Evolutionary conservation across 2,888 invertebrate genomes (phyloP), one percentile per base, ranked within the genome.

Genomic region (Melieria picta): DNA sequence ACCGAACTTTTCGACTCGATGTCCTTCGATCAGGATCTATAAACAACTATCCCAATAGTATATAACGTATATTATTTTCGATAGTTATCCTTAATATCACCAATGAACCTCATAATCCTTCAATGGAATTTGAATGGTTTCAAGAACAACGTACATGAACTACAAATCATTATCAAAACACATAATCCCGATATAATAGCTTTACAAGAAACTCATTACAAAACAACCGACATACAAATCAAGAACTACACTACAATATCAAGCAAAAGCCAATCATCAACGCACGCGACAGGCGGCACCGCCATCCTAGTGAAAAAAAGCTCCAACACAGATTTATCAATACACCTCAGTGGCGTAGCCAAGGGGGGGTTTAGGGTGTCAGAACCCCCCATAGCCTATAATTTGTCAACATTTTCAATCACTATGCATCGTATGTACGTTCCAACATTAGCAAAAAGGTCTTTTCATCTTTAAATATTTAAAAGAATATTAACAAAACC

Each of bases 231-330:
- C 5, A 58, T 58, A 2, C 16, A 16, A 58, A 16, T 30, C 5
- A 58, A 58, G 1, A 58, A 58, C 10, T 16, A 58, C 30, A 58
- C 10, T n/a, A 16, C 57, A 4, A 9, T 30, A 58, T 7, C 13
- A 4, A 58, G 5, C 5, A 13, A 63, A 7, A 16, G 16, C 16
- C 1, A 1, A 16, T 16, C 16, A 16, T 16, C 16, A 16, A 16
- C 16, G 16, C 16, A 1, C 16, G 47, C 47, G 47, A 63, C 6
- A 47, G 62, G 62, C 13, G 62, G 62, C 13, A 48, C 47, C 7
- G 48, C 47, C n/a, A 63, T 63, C n/a, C 47, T 63, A 13, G 47
- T 63, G 16, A 63, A 63, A 63, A 63, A 63, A 30, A 13, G 13
- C 6, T 63, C 4, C 47, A 46, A 47, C 62, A 63, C 62, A 63